Percentiles rank a stretch among this genome's conserved stretches.
Conservation (phyloP, 2,797 vertebrate genomes). For the Delichon dasypus region DNA sequence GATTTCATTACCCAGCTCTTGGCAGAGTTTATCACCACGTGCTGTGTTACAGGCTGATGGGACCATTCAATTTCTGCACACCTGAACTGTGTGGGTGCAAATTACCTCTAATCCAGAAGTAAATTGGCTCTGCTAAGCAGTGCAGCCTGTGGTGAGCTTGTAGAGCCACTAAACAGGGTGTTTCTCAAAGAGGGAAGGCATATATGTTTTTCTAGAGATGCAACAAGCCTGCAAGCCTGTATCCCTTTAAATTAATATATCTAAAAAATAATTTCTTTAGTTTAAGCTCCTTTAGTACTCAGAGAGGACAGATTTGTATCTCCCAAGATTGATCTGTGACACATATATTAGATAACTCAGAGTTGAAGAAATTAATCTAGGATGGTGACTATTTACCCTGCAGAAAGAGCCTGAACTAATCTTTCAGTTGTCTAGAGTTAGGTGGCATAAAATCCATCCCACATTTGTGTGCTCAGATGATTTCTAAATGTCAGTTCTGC, state of each 20-base stretch:
- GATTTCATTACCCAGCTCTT: conserved; percentile 11
- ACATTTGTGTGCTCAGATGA: neutral
- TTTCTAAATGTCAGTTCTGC: neutral
- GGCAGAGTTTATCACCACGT: neutral
- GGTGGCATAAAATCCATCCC: neutral
- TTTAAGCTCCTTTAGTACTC: neutral
- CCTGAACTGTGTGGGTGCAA: conserved; percentile 8
- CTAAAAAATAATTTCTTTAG: neutral
- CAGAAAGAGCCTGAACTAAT: neutral
- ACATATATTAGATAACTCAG: neutral
- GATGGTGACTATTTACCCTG: neutral
- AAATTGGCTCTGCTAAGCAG: neutral
- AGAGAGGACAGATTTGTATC: neutral
- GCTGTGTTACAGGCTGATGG: neutral
- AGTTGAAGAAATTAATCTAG: neutral
- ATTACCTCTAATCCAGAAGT: conserved; percentile 10
- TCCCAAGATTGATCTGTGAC: neutral
- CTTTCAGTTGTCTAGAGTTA: neutral
- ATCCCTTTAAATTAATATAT: neutral
- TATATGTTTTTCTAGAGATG: neutral
- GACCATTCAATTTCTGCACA: neutral
- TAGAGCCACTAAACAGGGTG: neutral
- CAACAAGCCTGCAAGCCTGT: neutral
- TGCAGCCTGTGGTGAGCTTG: neutral
- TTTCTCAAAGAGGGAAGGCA: neutral